Evolutionary conservation across 1,140 invertebrate species (phyloP).

Genomic region (Meloidogyne chitwoodi): DNA sequence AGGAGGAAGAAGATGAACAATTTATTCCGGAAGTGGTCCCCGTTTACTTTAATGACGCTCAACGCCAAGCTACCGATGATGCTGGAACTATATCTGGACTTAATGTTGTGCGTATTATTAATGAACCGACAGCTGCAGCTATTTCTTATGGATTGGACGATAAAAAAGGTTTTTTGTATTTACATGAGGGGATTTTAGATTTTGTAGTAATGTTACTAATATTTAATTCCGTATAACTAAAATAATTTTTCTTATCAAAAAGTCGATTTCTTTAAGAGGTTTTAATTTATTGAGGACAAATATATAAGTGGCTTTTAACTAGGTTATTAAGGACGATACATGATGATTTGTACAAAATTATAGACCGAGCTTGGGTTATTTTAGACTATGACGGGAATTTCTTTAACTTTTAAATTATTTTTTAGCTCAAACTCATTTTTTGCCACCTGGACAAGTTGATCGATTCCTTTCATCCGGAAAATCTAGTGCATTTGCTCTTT

Average conservation of each 20-base stretch:
- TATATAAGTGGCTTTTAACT: too few species aligned
- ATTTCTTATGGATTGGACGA: slow-evolving; percentile 99
- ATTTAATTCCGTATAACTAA: too few species aligned
- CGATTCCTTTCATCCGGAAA: not conserved
- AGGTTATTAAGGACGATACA: too few species aligned
- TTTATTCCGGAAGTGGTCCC: slow-evolving; percentile 61
- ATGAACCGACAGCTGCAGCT: slow-evolving; percentile 98
- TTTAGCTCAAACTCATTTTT: not conserved
- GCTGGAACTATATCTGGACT: slow-evolving; percentile 76
- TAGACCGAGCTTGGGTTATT: not conserved
- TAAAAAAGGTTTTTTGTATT: slow-evolving; percentile 69
- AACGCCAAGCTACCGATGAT: slow-evolving; percentile 69
- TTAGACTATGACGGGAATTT: not conserved
- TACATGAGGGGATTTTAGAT: too few species aligned
- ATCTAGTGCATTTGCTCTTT: not conserved
- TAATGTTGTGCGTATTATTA: slow-evolving; percentile 97
- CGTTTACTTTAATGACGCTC: slow-evolving; percentile 62
- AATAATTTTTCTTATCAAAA: too few species aligned
- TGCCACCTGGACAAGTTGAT: not conserved
- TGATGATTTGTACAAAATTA: not conserved
- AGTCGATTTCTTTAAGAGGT: too few species aligned
- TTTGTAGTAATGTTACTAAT: too few species aligned
- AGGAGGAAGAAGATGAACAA: slow-evolving; percentile 39
- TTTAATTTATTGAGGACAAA: too few species aligned
- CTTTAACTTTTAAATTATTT: not conserved